Evolutionary conservation across 2,888 invertebrate genomes (phyloP), one percentile per base, ranked within the genome.

Genomic region (Cheilosia urbana): DNA sequence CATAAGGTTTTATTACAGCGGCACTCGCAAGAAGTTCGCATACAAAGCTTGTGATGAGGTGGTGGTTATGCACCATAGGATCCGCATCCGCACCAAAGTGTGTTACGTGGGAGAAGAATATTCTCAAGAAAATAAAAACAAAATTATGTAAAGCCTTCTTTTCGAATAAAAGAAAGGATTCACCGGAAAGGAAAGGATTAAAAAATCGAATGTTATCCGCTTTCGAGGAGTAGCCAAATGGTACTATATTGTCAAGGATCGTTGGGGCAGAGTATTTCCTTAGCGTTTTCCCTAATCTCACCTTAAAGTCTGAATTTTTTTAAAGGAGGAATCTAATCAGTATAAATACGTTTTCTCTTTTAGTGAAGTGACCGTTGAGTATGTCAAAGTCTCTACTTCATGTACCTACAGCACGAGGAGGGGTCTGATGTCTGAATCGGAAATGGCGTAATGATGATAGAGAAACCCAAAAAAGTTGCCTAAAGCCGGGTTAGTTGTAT

Each of bases 221-320:
- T 47, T 62, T n/a, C n/a, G 0, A 17, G 2, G 6, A 30, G 27
- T 19, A 30, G 63, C 15, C 30, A 15, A 49, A 47, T 62, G n/a
- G 42, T 45, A 19, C 34, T 34, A 34, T 34, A 51, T n/a, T 27
- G 15, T 63, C 47, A 63, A 49, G 63, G 63, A 30, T 63, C 30
- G 34, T 19, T 47, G 30, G 47, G 19, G 9, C 37, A 13, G 13
- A 37, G 37, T 13, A 37, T 13, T 13, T 4, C 4, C 0, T 37
- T 3, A 0, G 34, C 0, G n/a, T 45, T n/a, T n/a, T 17, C 7
- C 45, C 6, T n/a, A n/a, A 45, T 45, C 45, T n/a, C 7, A 2
- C 17, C 19, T 19, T 3, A 2, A 47, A 19, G 19, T 9, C 7
- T 47, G 0, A 19, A 9, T 17, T 47, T 37, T 13, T 13, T 11